Percentiles rank a stretch among this genome's conserved stretches.
phyloP scores from a whole-genome alignment of 2,797 vertebrate genomes.

The Mormyrops boulengeri region DNA sequence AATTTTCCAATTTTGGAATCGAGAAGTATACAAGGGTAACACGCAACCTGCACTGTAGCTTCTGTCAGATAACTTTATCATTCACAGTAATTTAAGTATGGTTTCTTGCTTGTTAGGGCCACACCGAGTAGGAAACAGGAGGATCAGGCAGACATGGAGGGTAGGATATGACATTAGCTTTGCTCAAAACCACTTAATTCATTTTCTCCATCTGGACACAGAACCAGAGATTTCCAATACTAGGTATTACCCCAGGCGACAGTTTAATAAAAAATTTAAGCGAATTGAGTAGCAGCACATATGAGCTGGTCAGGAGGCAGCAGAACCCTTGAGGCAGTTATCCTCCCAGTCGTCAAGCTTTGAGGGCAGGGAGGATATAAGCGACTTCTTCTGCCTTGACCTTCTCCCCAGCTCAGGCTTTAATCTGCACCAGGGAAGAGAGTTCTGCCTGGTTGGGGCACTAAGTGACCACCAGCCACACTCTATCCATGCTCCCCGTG shows the following conservation, averaged over 20 bases:
- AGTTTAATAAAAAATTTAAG: background rate
- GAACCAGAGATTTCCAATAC: background rate
- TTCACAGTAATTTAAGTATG: background rate
- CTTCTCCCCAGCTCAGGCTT: background rate
- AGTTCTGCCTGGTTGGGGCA: background rate
- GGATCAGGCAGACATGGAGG: background rate
- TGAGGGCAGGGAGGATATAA: background rate
- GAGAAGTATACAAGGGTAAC: background rate
- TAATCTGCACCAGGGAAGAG: background rate
- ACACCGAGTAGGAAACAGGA: background rate
- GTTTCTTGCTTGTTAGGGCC: background rate
- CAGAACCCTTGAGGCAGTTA: background rate
- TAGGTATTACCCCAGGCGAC: background rate
- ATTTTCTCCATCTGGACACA: background rate
- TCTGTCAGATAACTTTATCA: background rate
- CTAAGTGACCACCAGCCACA: background rate
- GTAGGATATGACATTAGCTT: background rate
- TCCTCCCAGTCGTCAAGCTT: background rate
- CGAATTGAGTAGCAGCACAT: background rate
- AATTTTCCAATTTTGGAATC: background rate
- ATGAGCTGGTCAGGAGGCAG: background rate
- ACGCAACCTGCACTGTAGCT: background rate
- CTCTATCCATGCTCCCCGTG: background rate
- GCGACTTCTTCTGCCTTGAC: background rate
- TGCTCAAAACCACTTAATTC: constrained; percentile 3